phyloP scores from a whole-genome alignment of 2,797 vertebrate genomes.

The Otus scops region DNA sequence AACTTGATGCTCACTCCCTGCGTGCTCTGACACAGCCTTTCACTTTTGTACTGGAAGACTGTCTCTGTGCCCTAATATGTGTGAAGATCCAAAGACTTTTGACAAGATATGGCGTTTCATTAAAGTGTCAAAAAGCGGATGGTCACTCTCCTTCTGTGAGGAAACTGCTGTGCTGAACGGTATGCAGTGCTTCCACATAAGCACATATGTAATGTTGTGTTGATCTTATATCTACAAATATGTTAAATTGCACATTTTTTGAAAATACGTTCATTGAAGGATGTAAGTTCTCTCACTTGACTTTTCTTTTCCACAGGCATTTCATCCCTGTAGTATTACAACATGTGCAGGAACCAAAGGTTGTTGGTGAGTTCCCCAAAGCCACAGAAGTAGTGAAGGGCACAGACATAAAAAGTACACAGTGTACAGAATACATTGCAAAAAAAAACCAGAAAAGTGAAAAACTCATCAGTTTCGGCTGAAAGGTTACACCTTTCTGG shows the following conservation, averaged over 20 bases:
- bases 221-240: neutral
- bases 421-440: neutral
- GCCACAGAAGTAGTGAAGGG: neutral
- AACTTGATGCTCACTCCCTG: accelerated
- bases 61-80: accelerated
- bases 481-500: neutral
- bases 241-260: neutral
- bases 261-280: neutral
- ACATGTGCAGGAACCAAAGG: neutral
- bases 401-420: neutral
- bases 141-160: neutral
- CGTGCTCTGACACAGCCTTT: neutral
- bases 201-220: accelerated
- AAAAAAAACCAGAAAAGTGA: neutral
- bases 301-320: neutral
- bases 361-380: neutral
- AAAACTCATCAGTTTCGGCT: neutral
- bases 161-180: neutral
- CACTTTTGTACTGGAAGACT: neutral
- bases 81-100: neutral
- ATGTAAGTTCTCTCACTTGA: neutral
- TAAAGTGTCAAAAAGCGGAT: neutral
- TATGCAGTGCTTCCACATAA: neutral
- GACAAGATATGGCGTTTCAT: accelerated
- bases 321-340: neutral